Evolutionary conservation across 2,888 invertebrate species (phyloP).

Genomic region (Eudasyphora cyanicolor): DNA sequence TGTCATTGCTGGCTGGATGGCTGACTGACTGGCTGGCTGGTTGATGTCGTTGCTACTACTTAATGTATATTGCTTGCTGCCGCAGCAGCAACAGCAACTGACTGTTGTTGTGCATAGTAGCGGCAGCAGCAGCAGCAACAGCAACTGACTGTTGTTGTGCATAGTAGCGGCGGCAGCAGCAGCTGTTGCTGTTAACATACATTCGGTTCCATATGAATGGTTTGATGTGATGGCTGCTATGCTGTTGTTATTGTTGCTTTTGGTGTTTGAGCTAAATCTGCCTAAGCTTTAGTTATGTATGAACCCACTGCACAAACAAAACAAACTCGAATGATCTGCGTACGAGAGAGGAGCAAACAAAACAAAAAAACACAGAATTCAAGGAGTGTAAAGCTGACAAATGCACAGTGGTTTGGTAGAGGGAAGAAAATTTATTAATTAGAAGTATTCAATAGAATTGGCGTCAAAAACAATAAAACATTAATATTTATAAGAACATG

Average conservation of each 20-base stretch:
- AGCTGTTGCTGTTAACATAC: conserved; percentile 71
- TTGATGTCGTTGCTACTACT: conserved; percentile 9
- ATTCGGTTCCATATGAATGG: conserved; percentile 59
- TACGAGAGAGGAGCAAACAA: conserved; percentile 1
- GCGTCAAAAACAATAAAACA: too few species aligned
- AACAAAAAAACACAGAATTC: background rate
- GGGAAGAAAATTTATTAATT: too few species aligned
- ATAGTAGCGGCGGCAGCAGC: conserved; percentile 28
- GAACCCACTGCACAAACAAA: background rate
- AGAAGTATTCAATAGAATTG: too few species aligned
- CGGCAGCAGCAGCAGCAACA: background rate
- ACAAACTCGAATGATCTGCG: background rate
- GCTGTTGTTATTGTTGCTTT: background rate
- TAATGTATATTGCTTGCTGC: too few species aligned
- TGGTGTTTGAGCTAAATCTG: conserved; percentile 28
- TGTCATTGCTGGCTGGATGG: conserved; percentile 55
- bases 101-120: background rate
- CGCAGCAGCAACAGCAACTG: background rate
- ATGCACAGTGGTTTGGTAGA: background rate
- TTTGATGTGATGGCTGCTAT: conserved; percentile 62
- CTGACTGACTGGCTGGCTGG: too few species aligned
- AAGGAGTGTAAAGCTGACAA: background rate
- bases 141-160: background rate
- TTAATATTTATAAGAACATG: too few species aligned
- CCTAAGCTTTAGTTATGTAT: conserved; percentile 20